phyloP scores from a whole-genome alignment of 2,888 invertebrate genomes.

The Sinhomidia bicolor region DNA sequence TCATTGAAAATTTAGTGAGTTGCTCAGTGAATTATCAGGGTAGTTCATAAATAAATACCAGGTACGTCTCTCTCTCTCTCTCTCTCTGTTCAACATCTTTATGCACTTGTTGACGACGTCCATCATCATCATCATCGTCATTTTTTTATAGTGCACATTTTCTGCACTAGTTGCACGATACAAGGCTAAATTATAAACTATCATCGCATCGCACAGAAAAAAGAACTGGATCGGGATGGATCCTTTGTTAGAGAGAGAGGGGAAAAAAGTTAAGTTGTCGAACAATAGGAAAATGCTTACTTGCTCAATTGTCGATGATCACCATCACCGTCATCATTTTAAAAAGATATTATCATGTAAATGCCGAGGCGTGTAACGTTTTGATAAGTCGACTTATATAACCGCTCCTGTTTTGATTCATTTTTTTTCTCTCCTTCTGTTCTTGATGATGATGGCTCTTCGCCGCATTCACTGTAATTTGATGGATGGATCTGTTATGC shows the following conservation, averaged over 20 bases:
- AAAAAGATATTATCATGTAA: slow-evolving; percentile 73
- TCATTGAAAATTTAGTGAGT: neutral
- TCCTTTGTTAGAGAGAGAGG: slow-evolving; percentile 20
- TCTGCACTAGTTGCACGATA: slow-evolving; percentile 32
- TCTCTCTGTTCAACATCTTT: slow-evolving; percentile 24
- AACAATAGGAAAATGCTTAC: slow-evolving; percentile 49
- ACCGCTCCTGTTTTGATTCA: slow-evolving; percentile 64
- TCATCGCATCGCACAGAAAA: slow-evolving; percentile 7
- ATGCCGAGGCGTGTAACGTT: slow-evolving; percentile 68
- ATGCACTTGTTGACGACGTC: slow-evolving; percentile 18
- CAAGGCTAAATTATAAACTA: slow-evolving; percentile 22
- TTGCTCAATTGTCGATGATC: slow-evolving; percentile 46
- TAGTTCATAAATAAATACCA: slow-evolving; percentile 30
- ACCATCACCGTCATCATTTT: slow-evolving; percentile 50
- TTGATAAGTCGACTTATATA: slow-evolving; percentile 65
- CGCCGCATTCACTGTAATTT: slow-evolving; percentile 45
- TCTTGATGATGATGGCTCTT: slow-evolving; percentile 19
- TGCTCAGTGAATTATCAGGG: slow-evolving; percentile 13
- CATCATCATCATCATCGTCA: neutral
- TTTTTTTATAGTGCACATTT: slow-evolving; percentile 27
- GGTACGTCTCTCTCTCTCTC: neutral
- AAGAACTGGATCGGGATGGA: slow-evolving; percentile 63
- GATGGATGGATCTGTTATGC: slow-evolving; percentile 46
- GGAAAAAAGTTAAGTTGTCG: slow-evolving; percentile 2
- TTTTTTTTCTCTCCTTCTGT: slow-evolving; percentile 31